Conservation (phyloP, 1,140 invertebrate species). For the Drosophila yakuba region DNA sequence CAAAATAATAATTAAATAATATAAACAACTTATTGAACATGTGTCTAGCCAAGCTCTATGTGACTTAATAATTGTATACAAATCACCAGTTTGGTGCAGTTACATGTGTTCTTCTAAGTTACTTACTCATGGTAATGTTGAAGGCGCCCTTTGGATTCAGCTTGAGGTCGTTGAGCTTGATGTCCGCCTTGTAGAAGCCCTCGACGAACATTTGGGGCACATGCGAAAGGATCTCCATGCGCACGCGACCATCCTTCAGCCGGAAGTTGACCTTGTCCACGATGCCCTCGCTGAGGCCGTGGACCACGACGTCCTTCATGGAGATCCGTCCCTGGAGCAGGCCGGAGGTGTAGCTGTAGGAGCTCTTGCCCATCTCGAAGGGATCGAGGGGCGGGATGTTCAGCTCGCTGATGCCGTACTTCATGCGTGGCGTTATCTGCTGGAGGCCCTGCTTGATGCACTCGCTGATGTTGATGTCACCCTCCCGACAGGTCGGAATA, state of each 20-base stretch:
- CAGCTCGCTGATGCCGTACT: slow-evolving; percentile 68
- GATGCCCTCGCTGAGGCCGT: slow-evolving; percentile 64
- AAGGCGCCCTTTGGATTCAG: slow-evolving; percentile 82
- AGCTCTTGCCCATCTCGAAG: slow-evolving; percentile 63
- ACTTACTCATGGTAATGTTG: slow-evolving; percentile 78
- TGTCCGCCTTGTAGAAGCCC: slow-evolving; percentile 78
- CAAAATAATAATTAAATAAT: not conserved
- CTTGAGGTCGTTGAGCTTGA: slow-evolving; percentile 77
- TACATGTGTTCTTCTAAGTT: not conserved
- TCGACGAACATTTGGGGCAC: slow-evolving; percentile 69
- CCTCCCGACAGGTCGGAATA: slow-evolving; percentile 70
- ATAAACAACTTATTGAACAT: too few species aligned
- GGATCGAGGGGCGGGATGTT: slow-evolving; percentile 82
- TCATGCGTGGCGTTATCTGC: slow-evolving; percentile 67
- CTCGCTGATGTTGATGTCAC: slow-evolving; percentile 74
- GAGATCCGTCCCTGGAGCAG: slow-evolving; percentile 68
- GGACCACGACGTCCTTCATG: slow-evolving; percentile 64
- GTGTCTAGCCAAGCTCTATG: too few species aligned
- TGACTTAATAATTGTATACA: too few species aligned
- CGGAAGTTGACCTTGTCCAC: slow-evolving; percentile 72
- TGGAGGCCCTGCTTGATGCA: slow-evolving; percentile 77
- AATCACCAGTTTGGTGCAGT: too few species aligned
- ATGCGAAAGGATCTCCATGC: slow-evolving; percentile 52
- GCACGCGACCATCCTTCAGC: slow-evolving; percentile 59
- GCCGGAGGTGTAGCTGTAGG: slow-evolving; percentile 63